A percentile compares a stretch with the other conserved stretches of the same genome.
Evolutionary conservation across 2,113 vertebrate species (phyloP).

Genomic region (Lycaon pictus): DNA sequence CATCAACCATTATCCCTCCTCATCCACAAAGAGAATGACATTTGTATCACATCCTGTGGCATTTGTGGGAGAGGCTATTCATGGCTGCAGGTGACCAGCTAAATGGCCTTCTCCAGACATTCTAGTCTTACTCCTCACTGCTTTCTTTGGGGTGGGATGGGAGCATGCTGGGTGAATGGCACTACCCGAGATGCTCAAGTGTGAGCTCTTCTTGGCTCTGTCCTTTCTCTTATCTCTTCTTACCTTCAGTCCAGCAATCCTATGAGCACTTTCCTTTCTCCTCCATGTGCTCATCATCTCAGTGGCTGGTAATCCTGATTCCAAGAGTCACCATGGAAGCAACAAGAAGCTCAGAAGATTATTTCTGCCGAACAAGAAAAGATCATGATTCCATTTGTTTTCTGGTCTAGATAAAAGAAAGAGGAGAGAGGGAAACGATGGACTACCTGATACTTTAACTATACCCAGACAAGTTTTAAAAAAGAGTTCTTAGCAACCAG

Average conservation of each 20-base stretch:
- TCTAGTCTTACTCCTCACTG: background rate
- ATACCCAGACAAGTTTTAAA: background rate
- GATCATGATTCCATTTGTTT: background rate
- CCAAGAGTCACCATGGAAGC: background rate
- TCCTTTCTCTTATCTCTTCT: background rate
- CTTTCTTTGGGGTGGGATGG: background rate
- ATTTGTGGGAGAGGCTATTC: background rate
- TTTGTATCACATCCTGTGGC: background rate
- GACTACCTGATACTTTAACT: background rate
- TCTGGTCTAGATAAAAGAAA: background rate
- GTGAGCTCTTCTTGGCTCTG: background rate
- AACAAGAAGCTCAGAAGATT: background rate
- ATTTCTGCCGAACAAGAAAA: background rate
- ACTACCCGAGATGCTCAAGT: background rate
- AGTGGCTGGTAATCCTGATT: background rate
- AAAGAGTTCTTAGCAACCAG: background rate
- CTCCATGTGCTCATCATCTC: background rate
- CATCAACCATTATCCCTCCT: background rate
- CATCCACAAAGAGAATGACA: rapidly evolving
- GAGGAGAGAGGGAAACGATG: background rate
- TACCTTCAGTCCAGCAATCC: background rate
- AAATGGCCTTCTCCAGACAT: background rate
- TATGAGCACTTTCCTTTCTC: background rate
- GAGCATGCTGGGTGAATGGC: background rate
- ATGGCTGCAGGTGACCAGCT: background rate